Conservation (phyloP, 2,113 vertebrate species). For the Hoplias malabaricus region DNA sequence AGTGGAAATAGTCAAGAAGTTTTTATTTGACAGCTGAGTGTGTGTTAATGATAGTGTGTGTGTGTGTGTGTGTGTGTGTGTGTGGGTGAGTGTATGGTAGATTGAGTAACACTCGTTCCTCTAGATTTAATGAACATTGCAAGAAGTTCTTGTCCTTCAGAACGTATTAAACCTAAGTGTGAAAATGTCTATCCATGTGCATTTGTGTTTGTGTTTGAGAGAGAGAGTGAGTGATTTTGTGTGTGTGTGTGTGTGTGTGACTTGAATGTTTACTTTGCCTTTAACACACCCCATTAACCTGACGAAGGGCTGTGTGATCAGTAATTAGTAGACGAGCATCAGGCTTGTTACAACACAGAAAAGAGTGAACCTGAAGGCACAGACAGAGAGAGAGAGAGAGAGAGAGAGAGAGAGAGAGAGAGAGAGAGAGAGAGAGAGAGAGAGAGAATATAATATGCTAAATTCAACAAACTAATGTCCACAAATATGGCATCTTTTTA, state of each 20-base stretch:
- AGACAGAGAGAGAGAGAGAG: background rate
- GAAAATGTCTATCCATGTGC: too few species aligned
- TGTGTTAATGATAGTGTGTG: conserved; percentile 63
- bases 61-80: conserved; percentile 3
- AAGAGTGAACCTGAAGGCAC: background rate
- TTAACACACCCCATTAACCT: background rate
- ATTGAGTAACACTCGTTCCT: background rate
- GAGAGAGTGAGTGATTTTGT: too few species aligned
- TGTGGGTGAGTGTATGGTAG: conserved; percentile 2
- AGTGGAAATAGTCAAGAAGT: conserved; percentile 68
- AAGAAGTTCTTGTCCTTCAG: background rate
- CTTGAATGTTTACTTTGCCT: background rate
- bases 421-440: conserved; percentile 10
- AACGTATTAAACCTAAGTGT: too few species aligned
- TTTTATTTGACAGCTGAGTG: conserved; percentile 73
- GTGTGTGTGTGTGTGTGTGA: too few species aligned
- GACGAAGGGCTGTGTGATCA: background rate
- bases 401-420: background rate
- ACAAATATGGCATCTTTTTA: too few species aligned
- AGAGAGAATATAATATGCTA: background rate
- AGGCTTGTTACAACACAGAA: background rate
- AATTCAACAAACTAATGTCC: background rate
- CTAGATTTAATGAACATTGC: background rate
- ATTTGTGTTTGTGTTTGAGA: too few species aligned
- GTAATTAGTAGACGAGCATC: background rate